phyloP scores from a whole-genome alignment of 2,113 vertebrate species.

The Bos javanicus region DNA sequence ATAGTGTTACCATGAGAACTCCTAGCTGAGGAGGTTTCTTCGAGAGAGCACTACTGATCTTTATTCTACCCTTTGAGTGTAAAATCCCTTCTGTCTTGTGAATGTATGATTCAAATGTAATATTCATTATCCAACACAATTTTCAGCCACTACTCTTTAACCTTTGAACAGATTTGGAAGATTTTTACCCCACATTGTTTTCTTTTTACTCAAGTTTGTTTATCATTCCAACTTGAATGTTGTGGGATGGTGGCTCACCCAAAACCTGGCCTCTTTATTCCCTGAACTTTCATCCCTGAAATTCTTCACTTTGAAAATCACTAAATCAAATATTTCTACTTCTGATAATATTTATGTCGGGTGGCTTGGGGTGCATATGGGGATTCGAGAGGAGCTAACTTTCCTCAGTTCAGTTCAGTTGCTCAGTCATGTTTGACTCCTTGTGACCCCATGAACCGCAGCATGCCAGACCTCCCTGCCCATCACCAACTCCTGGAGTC shows the following conservation, averaged over 20 bases:
- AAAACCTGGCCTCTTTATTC: not conserved
- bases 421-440: not conserved
- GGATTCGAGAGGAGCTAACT: not conserved
- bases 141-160: not conserved
- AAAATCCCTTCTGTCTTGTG: not conserved
- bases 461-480: not conserved
- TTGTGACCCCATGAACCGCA: accelerated
- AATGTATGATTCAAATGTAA: not conserved
- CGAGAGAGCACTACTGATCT: not conserved
- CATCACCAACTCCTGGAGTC: not conserved
- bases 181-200: not conserved
- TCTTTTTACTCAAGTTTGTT: not conserved
- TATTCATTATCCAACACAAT: not conserved
- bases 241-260: not conserved
- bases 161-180: not conserved
- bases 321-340: not conserved
- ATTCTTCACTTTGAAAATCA: not conserved
- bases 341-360: not conserved
- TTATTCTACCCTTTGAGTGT: not conserved
- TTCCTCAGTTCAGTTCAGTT: not conserved
- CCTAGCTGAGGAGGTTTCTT: not conserved
- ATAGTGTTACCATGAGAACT: not conserved
- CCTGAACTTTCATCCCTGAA: not conserved
- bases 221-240: not conserved
- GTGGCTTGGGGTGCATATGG: not conserved